Evolutionary conservation across 2,888 invertebrate species (phyloP).

Genomic region (Lacanobia wlatinum): DNA sequence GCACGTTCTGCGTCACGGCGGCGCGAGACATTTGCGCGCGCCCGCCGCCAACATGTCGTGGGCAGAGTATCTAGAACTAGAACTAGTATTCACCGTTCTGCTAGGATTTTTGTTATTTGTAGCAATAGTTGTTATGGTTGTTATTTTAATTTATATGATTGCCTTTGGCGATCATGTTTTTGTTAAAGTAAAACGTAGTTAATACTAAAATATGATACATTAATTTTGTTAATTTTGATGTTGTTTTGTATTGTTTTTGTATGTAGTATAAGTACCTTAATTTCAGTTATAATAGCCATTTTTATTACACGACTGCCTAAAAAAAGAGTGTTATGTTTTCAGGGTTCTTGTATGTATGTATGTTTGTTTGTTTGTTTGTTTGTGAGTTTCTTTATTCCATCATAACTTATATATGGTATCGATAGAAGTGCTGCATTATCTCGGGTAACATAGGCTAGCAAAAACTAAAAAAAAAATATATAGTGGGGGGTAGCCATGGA

Average conservation of each 20-base stretch:
- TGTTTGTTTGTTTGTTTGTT: too few relatives aligned
- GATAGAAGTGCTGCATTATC: too few relatives aligned
- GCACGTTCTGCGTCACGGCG: conserved; percentile 58
- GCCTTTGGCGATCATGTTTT: neutral
- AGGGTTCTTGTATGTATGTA: too few relatives aligned
- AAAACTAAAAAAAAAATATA: too few relatives aligned
- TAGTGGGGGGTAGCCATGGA: too few relatives aligned
- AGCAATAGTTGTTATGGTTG: neutral
- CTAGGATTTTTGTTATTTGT: neutral
- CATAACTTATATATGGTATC: too few relatives aligned
- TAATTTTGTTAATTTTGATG: too few relatives aligned
- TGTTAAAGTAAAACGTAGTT: conserved; percentile 24
- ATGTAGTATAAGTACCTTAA: neutral
- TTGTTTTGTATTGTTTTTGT: too few relatives aligned
- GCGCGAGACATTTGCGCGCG: conserved; percentile 56
- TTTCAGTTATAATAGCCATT: neutral
- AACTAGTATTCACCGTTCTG: conserved; percentile 20
- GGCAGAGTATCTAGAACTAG: conserved; percentile 30
- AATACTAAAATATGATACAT: neutral
- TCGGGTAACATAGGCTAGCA: too few relatives aligned
- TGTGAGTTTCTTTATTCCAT: too few relatives aligned
- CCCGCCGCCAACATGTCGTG: conserved; percentile 51
- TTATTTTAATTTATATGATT: conserved; percentile 9
- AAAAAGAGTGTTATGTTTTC: too few relatives aligned
- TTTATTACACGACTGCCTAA: too few relatives aligned